Evolutionary conservation across 2,888 invertebrate species (phyloP).

Genomic region (Monochamus alternatus): DNA sequence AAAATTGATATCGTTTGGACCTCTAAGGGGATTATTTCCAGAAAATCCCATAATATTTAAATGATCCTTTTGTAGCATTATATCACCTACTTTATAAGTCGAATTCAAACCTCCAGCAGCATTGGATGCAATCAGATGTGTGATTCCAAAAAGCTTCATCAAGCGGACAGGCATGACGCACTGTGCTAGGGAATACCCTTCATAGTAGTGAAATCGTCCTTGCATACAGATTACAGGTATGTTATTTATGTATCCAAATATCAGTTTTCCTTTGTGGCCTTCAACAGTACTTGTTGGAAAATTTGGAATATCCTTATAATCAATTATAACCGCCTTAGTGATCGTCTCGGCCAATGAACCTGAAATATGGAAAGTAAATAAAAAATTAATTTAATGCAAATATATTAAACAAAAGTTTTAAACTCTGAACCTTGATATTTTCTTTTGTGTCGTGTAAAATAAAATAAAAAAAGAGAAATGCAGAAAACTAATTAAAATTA

Average conservation of each 20-base stretch:
- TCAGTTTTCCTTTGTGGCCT: conserved; percentile 89
- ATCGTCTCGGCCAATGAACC: conserved; percentile 48
- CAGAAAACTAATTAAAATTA: too few species aligned
- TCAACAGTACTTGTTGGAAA: conserved; percentile 91
- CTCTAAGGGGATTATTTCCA: conserved; percentile 90
- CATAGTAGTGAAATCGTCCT: conserved; percentile 94
- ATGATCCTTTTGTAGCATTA: conserved; percentile 97
- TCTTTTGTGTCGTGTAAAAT: too few species aligned
- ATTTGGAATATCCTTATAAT: conserved; percentile 89
- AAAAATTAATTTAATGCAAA: background rate
- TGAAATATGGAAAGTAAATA: conserved; percentile 25
- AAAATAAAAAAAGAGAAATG: too few species aligned
- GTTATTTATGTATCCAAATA: conserved; percentile 86
- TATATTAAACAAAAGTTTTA: too few species aligned
- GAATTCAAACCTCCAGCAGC: conserved; percentile 95
- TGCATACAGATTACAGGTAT: conserved; percentile 93
- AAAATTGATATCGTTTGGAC: conserved; percentile 91
- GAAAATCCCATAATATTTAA: conserved; percentile 94
- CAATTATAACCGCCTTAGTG: conserved; percentile 38
- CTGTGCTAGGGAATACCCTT: conserved; percentile 92
- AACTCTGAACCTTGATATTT: too few species aligned
- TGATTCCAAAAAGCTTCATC: conserved; percentile 92
- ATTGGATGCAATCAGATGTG: conserved; percentile 85
- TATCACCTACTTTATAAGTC: conserved; percentile 78
- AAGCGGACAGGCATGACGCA: conserved; percentile 93